Percentiles rank a stretch among this genome's conserved stretches.
Conservation (phyloP, 2,888 invertebrate species). For the Mesodorylaimus sp. region DNA sequence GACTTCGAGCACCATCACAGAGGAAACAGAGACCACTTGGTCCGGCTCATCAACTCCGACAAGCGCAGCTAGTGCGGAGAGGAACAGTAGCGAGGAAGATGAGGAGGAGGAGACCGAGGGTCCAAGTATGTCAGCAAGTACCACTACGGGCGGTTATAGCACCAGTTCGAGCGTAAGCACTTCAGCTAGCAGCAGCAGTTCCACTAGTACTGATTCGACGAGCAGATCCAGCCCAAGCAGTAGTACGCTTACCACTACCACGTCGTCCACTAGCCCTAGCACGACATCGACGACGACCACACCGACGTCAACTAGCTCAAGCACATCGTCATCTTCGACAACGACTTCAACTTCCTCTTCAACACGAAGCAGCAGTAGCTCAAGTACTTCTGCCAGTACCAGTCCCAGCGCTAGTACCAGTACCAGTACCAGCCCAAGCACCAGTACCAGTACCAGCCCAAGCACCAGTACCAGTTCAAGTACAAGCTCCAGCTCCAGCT, state of each 20-base stretch:
- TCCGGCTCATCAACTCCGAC: slow-evolving; percentile 10
- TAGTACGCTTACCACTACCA: slow-evolving; percentile 9
- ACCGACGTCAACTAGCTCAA: neutral
- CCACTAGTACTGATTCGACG: neutral
- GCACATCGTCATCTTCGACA: slow-evolving; percentile 10
- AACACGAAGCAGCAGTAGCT: slow-evolving; percentile 8
- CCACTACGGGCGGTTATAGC: too few relatives aligned
- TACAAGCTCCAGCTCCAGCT: too few relatives aligned
- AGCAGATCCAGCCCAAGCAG: slow-evolving; percentile 10
- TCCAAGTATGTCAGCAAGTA: too few relatives aligned
- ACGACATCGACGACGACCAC: slow-evolving; percentile 11
- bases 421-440: too few relatives aligned
- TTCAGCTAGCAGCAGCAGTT: neutral
- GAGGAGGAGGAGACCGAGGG: too few relatives aligned
- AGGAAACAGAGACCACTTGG: slow-evolving; percentile 4
- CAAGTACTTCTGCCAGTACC: too few relatives aligned
- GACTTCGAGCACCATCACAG: neutral
- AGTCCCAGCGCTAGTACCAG: too few relatives aligned
- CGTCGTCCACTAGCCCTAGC: neutral
- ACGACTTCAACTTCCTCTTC: slow-evolving; percentile 9
- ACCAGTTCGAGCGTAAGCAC: too few relatives aligned
- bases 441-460: too few relatives aligned
- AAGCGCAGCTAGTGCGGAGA: neutral
- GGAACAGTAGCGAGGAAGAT: too few relatives aligned
- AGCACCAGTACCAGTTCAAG: too few relatives aligned